Evolutionary conservation across 2,797 vertebrate species (phyloP).

Genomic region (Chiropotes sagulatus): DNA sequence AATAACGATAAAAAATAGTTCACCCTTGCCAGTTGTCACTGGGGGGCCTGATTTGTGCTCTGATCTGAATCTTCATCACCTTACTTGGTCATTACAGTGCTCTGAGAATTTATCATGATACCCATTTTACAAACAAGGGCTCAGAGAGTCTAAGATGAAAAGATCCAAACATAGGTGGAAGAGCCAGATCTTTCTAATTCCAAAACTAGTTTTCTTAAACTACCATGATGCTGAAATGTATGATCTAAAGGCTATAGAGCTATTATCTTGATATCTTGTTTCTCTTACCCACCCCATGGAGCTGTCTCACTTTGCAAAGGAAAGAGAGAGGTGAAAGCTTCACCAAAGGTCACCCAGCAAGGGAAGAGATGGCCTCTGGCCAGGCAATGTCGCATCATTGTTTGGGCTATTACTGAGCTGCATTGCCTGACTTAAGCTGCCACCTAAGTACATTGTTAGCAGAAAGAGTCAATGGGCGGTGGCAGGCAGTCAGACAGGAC

Average conservation of each 20-base stretch:
- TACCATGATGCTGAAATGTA: not conserved
- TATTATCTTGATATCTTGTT: not conserved
- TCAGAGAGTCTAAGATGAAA: not conserved
- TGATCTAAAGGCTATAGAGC: not conserved
- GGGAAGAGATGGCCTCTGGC: not conserved
- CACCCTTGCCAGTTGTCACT: not conserved
- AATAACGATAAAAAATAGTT: not conserved
- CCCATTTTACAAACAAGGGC: not conserved
- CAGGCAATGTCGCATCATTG: not conserved
- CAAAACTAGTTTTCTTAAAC: not conserved
- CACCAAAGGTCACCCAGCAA: not conserved
- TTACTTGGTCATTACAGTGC: not conserved
- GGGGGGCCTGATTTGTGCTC: not conserved
- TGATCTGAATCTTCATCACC: not conserved
- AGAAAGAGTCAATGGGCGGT: conserved; percentile 16
- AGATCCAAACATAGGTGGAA: not conserved
- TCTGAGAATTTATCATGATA: not conserved
- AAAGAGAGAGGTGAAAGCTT: not conserved
- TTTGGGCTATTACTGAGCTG: not conserved
- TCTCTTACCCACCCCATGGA: not conserved
- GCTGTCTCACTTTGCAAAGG: conserved; percentile 4
- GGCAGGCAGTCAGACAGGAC: conserved; percentile 30
- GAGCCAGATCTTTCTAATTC: not conserved
- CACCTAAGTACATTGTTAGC: conserved; percentile 55
- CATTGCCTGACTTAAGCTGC: conserved; percentile 24